Base-by-base conservation (phyloP, 2,888 invertebrate genomes). In the Drosophila falleni region DNA sequence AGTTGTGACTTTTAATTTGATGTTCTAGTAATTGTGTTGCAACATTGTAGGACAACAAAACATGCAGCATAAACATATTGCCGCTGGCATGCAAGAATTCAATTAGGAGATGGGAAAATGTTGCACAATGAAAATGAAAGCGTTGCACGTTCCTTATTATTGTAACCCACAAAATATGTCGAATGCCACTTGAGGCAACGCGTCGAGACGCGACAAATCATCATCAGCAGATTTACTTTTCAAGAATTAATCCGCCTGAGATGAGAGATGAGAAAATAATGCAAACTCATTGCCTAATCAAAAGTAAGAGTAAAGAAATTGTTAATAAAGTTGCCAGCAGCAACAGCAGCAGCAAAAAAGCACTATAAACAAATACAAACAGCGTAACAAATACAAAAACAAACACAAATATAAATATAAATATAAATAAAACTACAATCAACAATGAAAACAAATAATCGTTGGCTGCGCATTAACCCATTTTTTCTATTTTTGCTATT, bases 381-480 rank as follows among this genome's bases (percentile, higher is more conserved):
- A 53, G 39, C 62, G 42, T 37, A 33, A 54, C 9, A 58, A 54
- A 56, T 10, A 53, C 31, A 50, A 29, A 63, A 19, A 58, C 31
- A 49, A 56, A 51, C n/a, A 54, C 29, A 50, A 47, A 39, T 23
- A 54, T 19, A 60, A 50, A 47, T 56, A 35, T 49, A 74, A 74
- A 63, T 47, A 65, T 42, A 73, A 73, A 76, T 58, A 42, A 26
- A 66, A 74, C 71, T 50, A 80, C 81, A 87, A 84, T 89, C 74
- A 85, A 81, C 87, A 85, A 89, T 81, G 70, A 87, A 83, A 89
- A 89, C 87, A 89, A 85, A 73, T 80, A 77, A 71, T 77, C 81
- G 74, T 66, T 69, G 68, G 41, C 41, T 71, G 80, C 81, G 90
- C 85, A 90, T 89, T 91, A 91, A 88, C 91, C 90, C 90, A 91